Base-by-base conservation (phyloP, 2,113 vertebrate species). In the Apteryx owenii region DNA sequence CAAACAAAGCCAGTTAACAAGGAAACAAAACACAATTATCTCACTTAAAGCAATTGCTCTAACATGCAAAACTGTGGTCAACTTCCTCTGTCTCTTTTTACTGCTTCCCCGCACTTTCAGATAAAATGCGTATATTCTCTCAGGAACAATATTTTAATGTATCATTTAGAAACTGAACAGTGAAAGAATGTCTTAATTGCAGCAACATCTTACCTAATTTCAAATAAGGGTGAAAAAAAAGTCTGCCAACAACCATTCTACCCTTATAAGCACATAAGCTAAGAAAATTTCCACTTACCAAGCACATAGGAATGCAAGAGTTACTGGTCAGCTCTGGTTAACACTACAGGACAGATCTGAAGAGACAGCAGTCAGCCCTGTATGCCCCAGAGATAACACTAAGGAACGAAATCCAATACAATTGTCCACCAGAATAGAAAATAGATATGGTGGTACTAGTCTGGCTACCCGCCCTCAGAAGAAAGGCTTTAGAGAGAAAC, bases 1-100 rank as follows among this genome's bases (percentile, higher is more conserved):
- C 26, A 75, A 91, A 77, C 33, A 50, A 68, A 96, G 65, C 22
- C 66, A 71, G 38, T 94, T 88, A 93, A 77, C 56, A 94, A 84
- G 70, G 68, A 60, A 56, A 78, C 13, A 70, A 81, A 96, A 28
- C 29, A 81, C 16, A 46, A 18, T 80, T 70, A 51, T 56, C 46
- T 86, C 65, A 60, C 50, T 62, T 85, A 36, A 82, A 94, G 81
- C 7, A 89, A 78, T 79, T 84, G 42, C 65, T 95, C 13, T 65
- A 92, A 68, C 1, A 1, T 48, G 46, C n/a, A 93, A 86, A 93
- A 83, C 62, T 81, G 26, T 64, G 19, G n/a, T 54, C 9, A 80
- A 10, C 12, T 48, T 85, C 31, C 10, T 40, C 12, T 20, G 64
- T 71, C 6, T 15, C 33, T 76, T 81, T 95, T 81, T 38, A 78